Conservation (phyloP, 2,888 invertebrate genomes). For the Caenorhabditis sp. region DNA sequence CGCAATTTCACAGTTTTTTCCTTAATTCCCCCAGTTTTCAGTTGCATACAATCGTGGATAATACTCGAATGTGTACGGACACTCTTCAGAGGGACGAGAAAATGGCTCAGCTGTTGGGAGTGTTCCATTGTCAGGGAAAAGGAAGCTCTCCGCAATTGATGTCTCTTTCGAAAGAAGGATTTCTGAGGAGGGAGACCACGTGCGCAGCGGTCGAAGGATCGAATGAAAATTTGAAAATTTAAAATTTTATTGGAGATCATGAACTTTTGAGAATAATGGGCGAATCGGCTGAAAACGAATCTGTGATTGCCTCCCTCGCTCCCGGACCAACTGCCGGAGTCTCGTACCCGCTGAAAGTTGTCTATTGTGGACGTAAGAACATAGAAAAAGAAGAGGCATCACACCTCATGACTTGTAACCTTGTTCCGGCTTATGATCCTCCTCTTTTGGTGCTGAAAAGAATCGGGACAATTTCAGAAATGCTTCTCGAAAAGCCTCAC, state of each 20-base stretch:
- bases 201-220: conserved; percentile 72
- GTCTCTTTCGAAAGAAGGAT: conserved; percentile 72
- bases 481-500: no score
- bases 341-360: conserved; percentile 70
- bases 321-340: conserved; percentile 66
- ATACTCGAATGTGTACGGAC: conserved; percentile 70
- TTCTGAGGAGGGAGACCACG: conserved; percentile 75
- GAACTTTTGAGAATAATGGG: conserved; percentile 25
- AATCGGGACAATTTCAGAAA: no score
- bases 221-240: no score
- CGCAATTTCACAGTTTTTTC: no score
- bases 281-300: conserved; percentile 43
- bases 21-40: conserved; percentile 35
- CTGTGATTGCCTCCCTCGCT: conserved; percentile 45
- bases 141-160: conserved; percentile 77
- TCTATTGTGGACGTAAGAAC: no score
- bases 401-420: no score
- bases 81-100: conserved; percentile 74
- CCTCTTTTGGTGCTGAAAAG: no score
- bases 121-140: conserved; percentile 76
- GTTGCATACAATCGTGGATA: conserved; percentile 61
- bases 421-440: no score
- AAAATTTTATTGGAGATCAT: background rate
- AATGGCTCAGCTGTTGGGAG: conserved; percentile 62
- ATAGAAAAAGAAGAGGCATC: no score